Conservation (phyloP, 2,888 invertebrate genomes). For the Ectemnius continuus region DNA sequence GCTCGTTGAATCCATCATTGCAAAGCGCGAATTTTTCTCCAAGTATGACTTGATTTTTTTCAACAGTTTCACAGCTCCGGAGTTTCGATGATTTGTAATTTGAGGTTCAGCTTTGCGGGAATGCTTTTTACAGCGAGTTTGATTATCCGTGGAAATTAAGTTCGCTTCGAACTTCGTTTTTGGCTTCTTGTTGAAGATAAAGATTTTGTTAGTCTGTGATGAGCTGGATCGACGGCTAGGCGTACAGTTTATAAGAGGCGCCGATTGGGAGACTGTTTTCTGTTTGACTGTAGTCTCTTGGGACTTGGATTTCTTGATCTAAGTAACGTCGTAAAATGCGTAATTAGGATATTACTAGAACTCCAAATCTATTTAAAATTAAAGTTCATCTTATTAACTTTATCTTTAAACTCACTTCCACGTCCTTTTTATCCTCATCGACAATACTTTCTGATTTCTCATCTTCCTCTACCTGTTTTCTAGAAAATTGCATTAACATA, state of each 20-base stretch:
- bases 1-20: constrained; percentile 41
- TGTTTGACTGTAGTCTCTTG: too few species aligned
- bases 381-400: neutral
- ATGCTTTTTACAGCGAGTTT: constrained; percentile 35
- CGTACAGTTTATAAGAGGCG: too few species aligned
- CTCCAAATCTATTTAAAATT: too few species aligned
- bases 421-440: neutral
- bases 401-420: neutral
- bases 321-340: constrained; percentile 17
- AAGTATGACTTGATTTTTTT: constrained; percentile 53
- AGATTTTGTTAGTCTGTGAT: constrained; percentile 4
- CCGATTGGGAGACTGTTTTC: too few species aligned
- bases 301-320: too few species aligned
- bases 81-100: constrained; percentile 40
- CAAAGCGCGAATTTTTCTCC: constrained; percentile 49
- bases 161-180: constrained; percentile 59
- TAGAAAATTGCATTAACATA: too few species aligned
- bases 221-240: too few species aligned
- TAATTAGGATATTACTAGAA: neutral
- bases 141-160: constrained; percentile 25
- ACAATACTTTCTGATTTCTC: too few species aligned
- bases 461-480: too few species aligned
- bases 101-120: constrained; percentile 56
- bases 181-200: constrained; percentile 13
- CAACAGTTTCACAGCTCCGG: constrained; percentile 32